phyloP scores from a whole-genome alignment of 2,888 invertebrate genomes.

The Clitarchus hookeri region DNA sequence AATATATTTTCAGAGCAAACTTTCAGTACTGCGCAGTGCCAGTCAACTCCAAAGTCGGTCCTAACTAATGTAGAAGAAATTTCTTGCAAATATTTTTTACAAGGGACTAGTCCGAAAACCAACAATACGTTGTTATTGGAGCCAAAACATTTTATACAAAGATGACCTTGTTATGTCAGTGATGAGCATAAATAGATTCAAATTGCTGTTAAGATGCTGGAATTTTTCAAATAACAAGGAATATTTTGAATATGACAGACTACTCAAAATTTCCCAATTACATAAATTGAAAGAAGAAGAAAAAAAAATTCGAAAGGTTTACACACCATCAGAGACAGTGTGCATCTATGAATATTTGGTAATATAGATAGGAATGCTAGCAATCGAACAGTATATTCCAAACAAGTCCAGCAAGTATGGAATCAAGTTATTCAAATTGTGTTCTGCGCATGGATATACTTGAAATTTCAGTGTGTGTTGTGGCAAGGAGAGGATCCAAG shows the following conservation, averaged over 20 bases:
- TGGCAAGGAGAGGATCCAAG: not conserved
- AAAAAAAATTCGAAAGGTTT: not conserved
- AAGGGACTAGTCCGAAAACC: not conserved
- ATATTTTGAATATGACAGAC: not conserved
- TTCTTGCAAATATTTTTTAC: not conserved
- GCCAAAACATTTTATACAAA: not conserved
- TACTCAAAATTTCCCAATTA: not conserved
- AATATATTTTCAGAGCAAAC: not conserved
- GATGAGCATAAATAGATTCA: not conserved
- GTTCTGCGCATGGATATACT: not conserved
- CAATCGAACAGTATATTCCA: not conserved
- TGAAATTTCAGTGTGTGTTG: not conserved
- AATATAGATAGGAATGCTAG: not conserved
- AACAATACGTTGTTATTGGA: not conserved
- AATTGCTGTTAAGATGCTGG: not conserved
- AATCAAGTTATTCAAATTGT: not conserved
- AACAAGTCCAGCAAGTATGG: constrained; percentile 1
- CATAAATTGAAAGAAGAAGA: not conserved
- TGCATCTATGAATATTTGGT: not conserved
- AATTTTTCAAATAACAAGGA: not conserved
- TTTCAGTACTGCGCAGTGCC: not conserved
- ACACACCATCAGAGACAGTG: constrained; percentile 1
- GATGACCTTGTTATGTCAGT: not conserved
- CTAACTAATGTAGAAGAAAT: not conserved
- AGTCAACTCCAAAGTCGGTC: not conserved